Conservation (phyloP, 2,113 vertebrate genomes). For the Corythaixoides concolor region DNA sequence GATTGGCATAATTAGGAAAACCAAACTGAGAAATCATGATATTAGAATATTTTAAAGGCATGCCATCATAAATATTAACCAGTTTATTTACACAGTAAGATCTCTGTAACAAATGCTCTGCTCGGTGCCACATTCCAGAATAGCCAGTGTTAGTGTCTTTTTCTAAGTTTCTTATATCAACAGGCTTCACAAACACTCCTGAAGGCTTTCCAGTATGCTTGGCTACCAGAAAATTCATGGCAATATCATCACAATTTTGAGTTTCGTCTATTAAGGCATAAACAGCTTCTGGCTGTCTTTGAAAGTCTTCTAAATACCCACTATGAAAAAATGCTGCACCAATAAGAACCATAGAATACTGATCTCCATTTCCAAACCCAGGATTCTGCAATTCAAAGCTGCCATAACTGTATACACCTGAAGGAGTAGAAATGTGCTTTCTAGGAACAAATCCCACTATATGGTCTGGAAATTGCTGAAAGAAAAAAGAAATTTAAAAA, state of each 20-base stretch:
- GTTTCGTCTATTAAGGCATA: slow-evolving; percentile 86
- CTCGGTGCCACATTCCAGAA: slow-evolving; percentile 93
- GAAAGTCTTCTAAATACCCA: slow-evolving; percentile 87
- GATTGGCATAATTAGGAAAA: slow-evolving; percentile 93
- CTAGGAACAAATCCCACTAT: slow-evolving; percentile 96
- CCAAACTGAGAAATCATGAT: slow-evolving; percentile 96
- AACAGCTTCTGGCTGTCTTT: slow-evolving; percentile 81
- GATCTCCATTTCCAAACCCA: slow-evolving; percentile 82
- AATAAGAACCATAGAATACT: slow-evolving; percentile 93
- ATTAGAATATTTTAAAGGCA: slow-evolving; percentile 92
- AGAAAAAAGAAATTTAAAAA: slow-evolving; percentile 17
- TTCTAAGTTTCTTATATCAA: slow-evolving; percentile 89
- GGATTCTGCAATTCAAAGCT: slow-evolving; percentile 89
- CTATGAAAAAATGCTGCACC: slow-evolving; percentile 90
- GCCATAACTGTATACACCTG: slow-evolving; percentile 88
- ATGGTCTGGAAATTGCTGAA: slow-evolving; percentile 93
- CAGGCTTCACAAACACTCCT: slow-evolving; percentile 90
- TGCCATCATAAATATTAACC: slow-evolving; percentile 83
- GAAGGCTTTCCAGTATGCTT: slow-evolving; percentile 77
- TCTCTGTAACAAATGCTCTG: slow-evolving; percentile 91
- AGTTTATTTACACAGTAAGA: slow-evolving; percentile 92
- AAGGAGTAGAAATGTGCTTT: slow-evolving; percentile 85
- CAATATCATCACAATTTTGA: slow-evolving; percentile 95
- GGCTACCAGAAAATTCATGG: slow-evolving; percentile 89
- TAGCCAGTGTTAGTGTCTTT: slow-evolving; percentile 88